A percentile compares a stretch with the other conserved stretches of the same genome.
Conservation (phyloP, 2,797 vertebrate species). For the Alca torda region DNA sequence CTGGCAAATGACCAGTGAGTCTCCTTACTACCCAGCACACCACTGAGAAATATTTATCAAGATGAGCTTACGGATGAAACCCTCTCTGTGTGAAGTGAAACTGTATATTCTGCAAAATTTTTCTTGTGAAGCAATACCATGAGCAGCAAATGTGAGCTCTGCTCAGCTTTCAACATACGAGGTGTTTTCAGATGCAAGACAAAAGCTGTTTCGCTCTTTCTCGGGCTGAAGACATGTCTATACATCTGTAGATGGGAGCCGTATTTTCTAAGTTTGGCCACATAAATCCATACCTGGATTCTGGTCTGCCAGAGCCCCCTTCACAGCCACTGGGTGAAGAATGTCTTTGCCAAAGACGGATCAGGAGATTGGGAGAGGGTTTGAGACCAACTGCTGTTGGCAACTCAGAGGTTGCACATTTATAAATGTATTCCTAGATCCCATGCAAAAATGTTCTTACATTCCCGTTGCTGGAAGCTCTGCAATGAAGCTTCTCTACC, state of each 20-base stretch:
- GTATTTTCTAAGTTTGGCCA: neutral
- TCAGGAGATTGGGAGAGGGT: neutral
- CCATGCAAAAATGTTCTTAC: neutral
- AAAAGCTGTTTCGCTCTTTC: neutral
- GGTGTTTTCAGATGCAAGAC: neutral
- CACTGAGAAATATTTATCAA: neutral
- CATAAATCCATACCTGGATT: neutral
- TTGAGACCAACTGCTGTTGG: neutral
- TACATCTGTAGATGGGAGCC: neutral
- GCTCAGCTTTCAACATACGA: neutral
- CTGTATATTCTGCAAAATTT: neutral
- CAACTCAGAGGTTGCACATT: neutral
- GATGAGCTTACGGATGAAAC: neutral
- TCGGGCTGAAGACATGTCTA: neutral
- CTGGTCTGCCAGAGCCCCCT: neutral
- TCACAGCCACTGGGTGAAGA: neutral
- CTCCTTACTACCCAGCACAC: neutral
- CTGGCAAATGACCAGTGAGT: neutral
- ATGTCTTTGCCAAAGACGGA: neutral
- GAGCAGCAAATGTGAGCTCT: neutral
- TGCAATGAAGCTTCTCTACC: neutral
- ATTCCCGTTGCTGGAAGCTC: neutral
- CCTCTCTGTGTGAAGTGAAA: neutral
- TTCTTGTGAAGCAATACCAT: neutral
- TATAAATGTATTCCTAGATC: neutral